Base-by-base conservation (phyloP, 2,888 invertebrate species). In the Xanthia togata region DNA sequence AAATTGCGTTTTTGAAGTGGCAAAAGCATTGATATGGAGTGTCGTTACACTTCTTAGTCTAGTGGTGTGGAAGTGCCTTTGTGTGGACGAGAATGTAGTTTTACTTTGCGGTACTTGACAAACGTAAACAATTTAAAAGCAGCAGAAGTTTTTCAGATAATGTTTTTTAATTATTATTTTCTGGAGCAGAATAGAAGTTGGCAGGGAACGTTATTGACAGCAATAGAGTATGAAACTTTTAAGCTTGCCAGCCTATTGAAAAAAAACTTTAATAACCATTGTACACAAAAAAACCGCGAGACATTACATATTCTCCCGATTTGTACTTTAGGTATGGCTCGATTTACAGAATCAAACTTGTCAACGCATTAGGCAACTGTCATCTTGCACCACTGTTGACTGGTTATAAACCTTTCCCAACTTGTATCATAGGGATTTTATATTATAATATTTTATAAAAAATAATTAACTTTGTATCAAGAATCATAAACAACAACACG, bases 1-100 rank as follows among this genome's bases (percentile, higher is more conserved):
- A 71, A 85, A 88, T 88, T 88, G 84, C 84, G 87, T 88, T 89
- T 87, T 88, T 92, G 91, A 92, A 93, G 94, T 93, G 92, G 90
- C 91, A 90, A 93, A 89, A 75, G 90, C 83, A 90, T 93, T 93
- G 86, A 90, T 83, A 71, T 79, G 79, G 84, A 86, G 91, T 93
- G 92, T 93, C 89, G 90, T 88, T 88, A 88, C 89, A 87, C 90
- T 90, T 88, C 91, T 93, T 90, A 92, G 90, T 87, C 85, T 82
- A 91, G 89, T 91, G 86, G 83, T 81, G 92, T 88, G 91, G 89
- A 82, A 92, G 90, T 69, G 70, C 69, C 65, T 78, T 83, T 88
- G 77, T 85, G 70, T 65, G 26, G n/a, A 76, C 35, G 57, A 63
- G 12, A 71, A 70, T 77, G 76, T 70, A 69, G n/a, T 57, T 71